A percentile compares a stretch with the other conserved stretches of the same genome.
Evolutionary conservation across 1,140 invertebrate species (phyloP).

Genomic region (Lamellibrachia luymesi): DNA sequence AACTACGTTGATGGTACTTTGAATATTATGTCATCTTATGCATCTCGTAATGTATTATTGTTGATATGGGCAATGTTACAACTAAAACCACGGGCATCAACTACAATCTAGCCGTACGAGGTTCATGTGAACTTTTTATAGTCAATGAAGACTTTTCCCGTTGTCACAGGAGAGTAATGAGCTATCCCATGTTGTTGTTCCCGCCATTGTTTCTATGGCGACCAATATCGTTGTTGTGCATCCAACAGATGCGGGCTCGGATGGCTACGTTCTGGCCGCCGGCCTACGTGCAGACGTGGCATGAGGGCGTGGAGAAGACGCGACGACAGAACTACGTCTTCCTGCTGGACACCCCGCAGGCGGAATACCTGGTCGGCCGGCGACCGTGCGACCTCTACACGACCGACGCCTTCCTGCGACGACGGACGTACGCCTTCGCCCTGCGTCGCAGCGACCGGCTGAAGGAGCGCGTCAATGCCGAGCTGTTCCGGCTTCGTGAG

Average conservation of each 20-base stretch:
- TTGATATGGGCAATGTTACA: neutral
- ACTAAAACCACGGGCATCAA: neutral
- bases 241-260: neutral
- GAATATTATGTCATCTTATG: too few relatives aligned
- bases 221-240: slow-evolving; percentile 2
- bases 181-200: too few relatives aligned
- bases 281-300: slow-evolving; percentile 18
- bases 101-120: too few relatives aligned
- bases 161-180: too few relatives aligned
- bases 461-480: slow-evolving; percentile 4
- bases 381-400: slow-evolving; percentile 35
- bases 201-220: neutral
- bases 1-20: too few relatives aligned
- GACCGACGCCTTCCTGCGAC: slow-evolving; percentile 25
- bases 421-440: slow-evolving; percentile 20
- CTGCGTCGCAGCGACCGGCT: slow-evolving; percentile 17
- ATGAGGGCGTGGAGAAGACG: slow-evolving; percentile 32
- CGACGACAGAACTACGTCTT: slow-evolving; percentile 29
- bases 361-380: slow-evolving; percentile 31
- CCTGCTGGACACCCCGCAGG: slow-evolving; percentile 32
- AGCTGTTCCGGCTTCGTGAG: slow-evolving; percentile 12
- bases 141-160: too few relatives aligned
- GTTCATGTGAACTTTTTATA: too few relatives aligned
- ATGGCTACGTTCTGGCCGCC: slow-evolving; percentile 14
- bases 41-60: neutral